These are phyloP conservation scores for Oryctes rhinoceros DNA, from an alignment of 1,140 invertebrate species.

Conservation along the genomic window DNA sequence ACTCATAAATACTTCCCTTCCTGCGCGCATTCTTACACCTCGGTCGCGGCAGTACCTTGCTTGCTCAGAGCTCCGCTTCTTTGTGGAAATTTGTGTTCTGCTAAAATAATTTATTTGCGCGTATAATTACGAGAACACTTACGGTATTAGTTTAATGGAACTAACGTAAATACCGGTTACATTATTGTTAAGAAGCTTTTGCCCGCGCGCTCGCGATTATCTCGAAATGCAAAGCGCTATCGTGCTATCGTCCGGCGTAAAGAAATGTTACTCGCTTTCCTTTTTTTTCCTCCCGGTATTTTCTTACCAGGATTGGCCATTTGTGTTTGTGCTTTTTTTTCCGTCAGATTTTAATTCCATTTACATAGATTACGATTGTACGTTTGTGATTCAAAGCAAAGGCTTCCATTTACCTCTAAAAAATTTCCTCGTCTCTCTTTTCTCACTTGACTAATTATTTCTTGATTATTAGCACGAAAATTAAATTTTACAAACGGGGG, in stretches of 20 bases:
- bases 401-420: too few species aligned
- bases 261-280: background rate
- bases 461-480: too few species aligned
- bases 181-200: slow-evolving; percentile 30
- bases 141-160: slow-evolving; percentile 25
- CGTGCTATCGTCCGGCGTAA: background rate
- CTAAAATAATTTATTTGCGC: slow-evolving; percentile 26
- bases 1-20: slow-evolving; percentile 35
- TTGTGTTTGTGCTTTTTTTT: slow-evolving; percentile 4
- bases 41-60: background rate
- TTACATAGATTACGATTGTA: slow-evolving; percentile 27
- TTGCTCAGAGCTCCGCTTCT: slow-evolving; percentile 18
- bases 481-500: too few species aligned
- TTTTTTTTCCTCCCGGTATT: background rate
- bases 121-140: slow-evolving; percentile 32
- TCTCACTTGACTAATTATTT: too few species aligned
- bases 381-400: too few species aligned
- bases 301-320: background rate
- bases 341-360: slow-evolving; percentile 25
- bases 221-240: slow-evolving; percentile 12
- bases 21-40: slow-evolving; percentile 19
- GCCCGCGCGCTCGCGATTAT: background rate
- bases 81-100: slow-evolving; percentile 34
- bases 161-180: slow-evolving; percentile 37
- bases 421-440: too few species aligned